Conservation (phyloP, 2,888 invertebrate genomes). For the Epinotia bilunana region DNA sequence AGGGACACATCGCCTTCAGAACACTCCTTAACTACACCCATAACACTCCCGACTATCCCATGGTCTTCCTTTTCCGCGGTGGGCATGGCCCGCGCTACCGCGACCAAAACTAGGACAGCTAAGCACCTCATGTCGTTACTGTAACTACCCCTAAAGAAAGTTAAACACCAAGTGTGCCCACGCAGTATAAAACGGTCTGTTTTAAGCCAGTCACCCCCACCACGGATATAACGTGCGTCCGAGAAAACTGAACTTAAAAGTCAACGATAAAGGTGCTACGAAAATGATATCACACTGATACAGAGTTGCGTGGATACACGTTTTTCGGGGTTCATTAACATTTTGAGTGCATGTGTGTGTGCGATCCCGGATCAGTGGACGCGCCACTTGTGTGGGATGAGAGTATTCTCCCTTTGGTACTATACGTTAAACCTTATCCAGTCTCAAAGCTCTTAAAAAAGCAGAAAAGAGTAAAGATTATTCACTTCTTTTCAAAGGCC, state of each 20-base stretch:
- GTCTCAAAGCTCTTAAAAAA: not conserved
- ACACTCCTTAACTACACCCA: slow-evolving; percentile 89
- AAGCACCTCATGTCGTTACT: slow-evolving; percentile 75
- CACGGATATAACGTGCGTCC: slow-evolving; percentile 58
- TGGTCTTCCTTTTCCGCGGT: slow-evolving; percentile 81
- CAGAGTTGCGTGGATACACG: slow-evolving; percentile 68
- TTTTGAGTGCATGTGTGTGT: slow-evolving; percentile 49
- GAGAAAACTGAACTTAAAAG: slow-evolving; percentile 79
- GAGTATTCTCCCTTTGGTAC: slow-evolving; percentile 42
- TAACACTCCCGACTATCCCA: slow-evolving; percentile 75
- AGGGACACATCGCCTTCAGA: slow-evolving; percentile 87
- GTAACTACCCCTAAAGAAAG: slow-evolving; percentile 76
- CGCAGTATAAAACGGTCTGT: slow-evolving; percentile 73
- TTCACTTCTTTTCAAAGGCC: not conserved
- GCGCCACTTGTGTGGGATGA: slow-evolving; percentile 53
- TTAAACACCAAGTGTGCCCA: slow-evolving; percentile 77
- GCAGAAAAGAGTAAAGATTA: not conserved
- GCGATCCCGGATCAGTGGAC: slow-evolving; percentile 57
- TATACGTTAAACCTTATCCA: not conserved
- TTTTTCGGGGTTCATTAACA: slow-evolving; percentile 67
- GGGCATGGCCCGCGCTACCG: slow-evolving; percentile 79
- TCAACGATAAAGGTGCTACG: slow-evolving; percentile 73
- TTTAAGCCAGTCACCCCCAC: slow-evolving; percentile 81
- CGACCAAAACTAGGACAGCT: slow-evolving; percentile 80
- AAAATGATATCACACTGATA: slow-evolving; percentile 75